These are phyloP conservation scores for Chromoteleia sp. DNA, from an alignment of 2,888 invertebrate genomes.

Conservation along the genomic window DNA sequence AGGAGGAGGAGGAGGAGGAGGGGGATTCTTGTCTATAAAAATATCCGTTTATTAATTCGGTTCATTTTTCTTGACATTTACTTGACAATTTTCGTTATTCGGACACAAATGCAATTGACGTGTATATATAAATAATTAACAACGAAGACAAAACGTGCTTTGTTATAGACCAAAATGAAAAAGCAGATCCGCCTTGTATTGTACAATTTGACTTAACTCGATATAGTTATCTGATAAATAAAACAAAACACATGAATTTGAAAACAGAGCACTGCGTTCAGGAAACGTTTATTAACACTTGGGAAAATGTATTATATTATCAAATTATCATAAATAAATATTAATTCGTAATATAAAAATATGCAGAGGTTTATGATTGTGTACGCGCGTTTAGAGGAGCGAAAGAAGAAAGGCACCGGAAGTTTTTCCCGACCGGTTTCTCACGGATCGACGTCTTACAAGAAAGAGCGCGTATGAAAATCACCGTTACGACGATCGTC, in stretches of 20 bases:
- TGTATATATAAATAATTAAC: too few relatives aligned
- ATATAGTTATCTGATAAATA: too few relatives aligned
- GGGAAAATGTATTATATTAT: slow-evolving; percentile 1
- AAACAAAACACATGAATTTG: background rate
- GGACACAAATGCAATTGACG: too few relatives aligned
- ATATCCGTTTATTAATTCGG: too few relatives aligned
- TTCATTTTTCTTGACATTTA: too few relatives aligned
- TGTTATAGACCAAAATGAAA: too few relatives aligned
- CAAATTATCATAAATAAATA: slow-evolving; percentile 45
- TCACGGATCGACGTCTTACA: slow-evolving; percentile 60
- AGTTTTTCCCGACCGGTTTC: slow-evolving; percentile 66
- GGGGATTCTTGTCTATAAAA: too few relatives aligned
- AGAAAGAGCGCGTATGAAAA: slow-evolving; percentile 70
- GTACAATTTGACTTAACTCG: too few relatives aligned
- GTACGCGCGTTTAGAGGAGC: slow-evolving; percentile 19
- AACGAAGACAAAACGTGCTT: too few relatives aligned
- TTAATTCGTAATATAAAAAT: slow-evolving; percentile 17
- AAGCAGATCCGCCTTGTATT: too few relatives aligned
- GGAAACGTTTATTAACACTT: background rate
- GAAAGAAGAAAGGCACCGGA: slow-evolving; percentile 54
- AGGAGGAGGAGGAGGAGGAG: too few relatives aligned
- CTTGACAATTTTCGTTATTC: too few relatives aligned
- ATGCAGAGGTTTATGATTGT: slow-evolving; percentile 7
- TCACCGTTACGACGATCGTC: slow-evolving; percentile 68
- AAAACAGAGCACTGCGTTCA: background rate